Evolutionary conservation across 2,113 vertebrate genomes (phyloP).

Genomic region (Ardeotis arabs): DNA sequence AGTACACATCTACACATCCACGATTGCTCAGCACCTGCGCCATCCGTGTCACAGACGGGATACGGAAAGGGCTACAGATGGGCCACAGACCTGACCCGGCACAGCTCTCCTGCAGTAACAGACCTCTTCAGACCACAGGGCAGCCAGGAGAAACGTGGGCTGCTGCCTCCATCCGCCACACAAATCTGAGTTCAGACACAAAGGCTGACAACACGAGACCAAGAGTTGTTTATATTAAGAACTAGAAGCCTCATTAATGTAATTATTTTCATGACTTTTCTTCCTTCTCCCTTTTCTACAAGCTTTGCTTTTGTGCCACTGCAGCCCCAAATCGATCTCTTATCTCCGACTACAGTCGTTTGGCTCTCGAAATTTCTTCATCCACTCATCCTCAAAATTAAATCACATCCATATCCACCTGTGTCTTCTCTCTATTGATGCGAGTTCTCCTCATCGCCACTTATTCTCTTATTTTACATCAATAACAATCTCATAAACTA

Average conservation of each 20-base stretch:
- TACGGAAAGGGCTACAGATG: neutral
- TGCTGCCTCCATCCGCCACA: neutral
- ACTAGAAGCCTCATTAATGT: neutral
- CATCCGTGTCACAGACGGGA: neutral
- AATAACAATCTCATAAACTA: neutral
- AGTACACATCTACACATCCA: neutral
- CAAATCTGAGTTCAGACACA: neutral
- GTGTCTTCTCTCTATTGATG: neutral
- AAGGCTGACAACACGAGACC: neutral
- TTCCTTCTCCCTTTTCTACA: neutral
- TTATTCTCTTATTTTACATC: neutral
- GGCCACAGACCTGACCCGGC: neutral
- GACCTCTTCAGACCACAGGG: neutral
- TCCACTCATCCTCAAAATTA: neutral
- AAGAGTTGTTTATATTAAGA: neutral
- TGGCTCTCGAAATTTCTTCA: neutral
- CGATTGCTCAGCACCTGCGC: neutral
- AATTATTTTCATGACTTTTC: neutral
- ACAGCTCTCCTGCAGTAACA: rapidly evolving
- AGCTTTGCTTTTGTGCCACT: neutral
- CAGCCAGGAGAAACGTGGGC: neutral
- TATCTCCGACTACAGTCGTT: neutral
- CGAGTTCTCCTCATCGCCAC: neutral
- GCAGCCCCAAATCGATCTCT: neutral
- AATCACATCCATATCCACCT: neutral